Evolutionary conservation across 2,888 invertebrate genomes (phyloP), one percentile per base, ranked within the genome.

Genomic region (Seira musarum): DNA sequence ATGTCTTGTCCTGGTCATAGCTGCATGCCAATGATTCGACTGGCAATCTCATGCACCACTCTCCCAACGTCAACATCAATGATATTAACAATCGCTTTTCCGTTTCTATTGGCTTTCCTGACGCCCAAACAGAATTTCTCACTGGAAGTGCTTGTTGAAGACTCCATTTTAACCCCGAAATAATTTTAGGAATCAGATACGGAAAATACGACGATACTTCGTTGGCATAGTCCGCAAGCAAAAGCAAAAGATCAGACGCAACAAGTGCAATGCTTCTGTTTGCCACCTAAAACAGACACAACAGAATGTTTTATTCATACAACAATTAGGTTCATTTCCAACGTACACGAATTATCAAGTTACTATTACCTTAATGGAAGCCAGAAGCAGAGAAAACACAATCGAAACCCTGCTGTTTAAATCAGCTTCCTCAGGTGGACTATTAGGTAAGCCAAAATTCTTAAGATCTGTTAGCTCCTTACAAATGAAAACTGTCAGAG

Each of bases 31-130:
- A 87, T 15, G 75, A 64, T n/a, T 88, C 84, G 35, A 90, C 87
- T 0, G 91, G 91, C 78, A 97, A 92, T 66, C 93, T 92, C 92
- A 98, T 96, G 74, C 96, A 96, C 93, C 97, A 97, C 89, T 98
- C 97, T 0, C 96, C 96, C 81, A 98, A 90, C 88, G 96, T 96
- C 75, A 97, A 92, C 87, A 98, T 91, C 86, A 97, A 90, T 0
- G 96, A 94, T 35, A 94, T 93, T 15, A 94, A 92, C 74, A 96
- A 89, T 78, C 95, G 92, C 87, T 93, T 93, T 25, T 91, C 90
- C 24, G 91, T 91, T 70, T 89, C 88, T 75, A 89, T 88, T 22
- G 89, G 88, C 67, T 90, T 88, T 40, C 87, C 87, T 65, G 87
- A 84, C 17, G 88, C 89, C 85, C 90, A 89, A 0, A 79, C 76